These are phyloP conservation scores for Nomada fucata DNA, from an alignment of 2,888 invertebrate species.

Conservation along the genomic window DNA sequence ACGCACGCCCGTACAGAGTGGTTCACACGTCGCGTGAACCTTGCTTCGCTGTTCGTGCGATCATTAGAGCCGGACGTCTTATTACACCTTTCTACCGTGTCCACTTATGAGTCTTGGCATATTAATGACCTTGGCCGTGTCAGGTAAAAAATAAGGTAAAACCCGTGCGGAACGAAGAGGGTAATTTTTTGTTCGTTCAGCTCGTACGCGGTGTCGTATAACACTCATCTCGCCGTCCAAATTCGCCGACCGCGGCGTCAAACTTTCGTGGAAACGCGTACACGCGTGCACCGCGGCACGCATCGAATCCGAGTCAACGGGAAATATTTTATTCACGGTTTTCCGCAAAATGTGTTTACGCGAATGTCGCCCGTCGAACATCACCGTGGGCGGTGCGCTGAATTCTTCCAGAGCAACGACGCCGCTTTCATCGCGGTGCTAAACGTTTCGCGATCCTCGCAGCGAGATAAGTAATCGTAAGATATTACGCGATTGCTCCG, in stretches of 20 bases:
- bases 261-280: not conserved
- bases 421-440: constrained; percentile 25
- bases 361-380: not conserved
- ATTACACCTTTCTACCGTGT: constrained; percentile 53
- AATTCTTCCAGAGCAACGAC: constrained; percentile 4
- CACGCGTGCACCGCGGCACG: too few species aligned
- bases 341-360: not conserved
- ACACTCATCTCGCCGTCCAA: too few species aligned
- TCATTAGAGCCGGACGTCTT: constrained; percentile 62
- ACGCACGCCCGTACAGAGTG: not conserved
- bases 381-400: constrained; percentile 5
- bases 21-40: constrained; percentile 1
- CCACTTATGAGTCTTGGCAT: constrained; percentile 37
- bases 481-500: not conserved
- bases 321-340: not conserved
- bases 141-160: constrained; percentile 15
- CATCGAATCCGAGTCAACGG: not conserved
- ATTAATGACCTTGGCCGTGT: constrained; percentile 55
- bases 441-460: constrained; percentile 30
- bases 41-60: constrained; percentile 57
- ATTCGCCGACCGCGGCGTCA: not conserved
- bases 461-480: constrained; percentile 33
- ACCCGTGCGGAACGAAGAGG: not conserved
- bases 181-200: not conserved
- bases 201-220: not conserved